Percentiles rank a stretch among this genome's conserved stretches.
Evolutionary conservation across 2,888 invertebrate genomes (phyloP).

Genomic region (Phlogophora meticulosa): DNA sequence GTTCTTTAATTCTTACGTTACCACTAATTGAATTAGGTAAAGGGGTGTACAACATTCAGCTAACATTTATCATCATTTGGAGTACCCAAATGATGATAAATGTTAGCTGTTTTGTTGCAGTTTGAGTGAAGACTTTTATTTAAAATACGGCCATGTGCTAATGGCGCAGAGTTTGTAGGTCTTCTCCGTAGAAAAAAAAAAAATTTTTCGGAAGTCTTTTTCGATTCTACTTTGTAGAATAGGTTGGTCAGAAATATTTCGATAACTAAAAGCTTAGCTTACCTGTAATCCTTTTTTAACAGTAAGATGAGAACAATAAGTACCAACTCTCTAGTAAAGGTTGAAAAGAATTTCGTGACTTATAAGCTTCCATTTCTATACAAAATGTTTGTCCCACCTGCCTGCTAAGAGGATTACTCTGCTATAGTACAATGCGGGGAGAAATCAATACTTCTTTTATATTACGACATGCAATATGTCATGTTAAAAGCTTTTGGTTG

Average conservation of each 20-base stretch:
- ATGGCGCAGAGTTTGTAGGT: too few species aligned
- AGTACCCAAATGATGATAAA: too few species aligned
- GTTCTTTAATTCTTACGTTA: conserved; percentile 72
- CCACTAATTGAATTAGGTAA: conserved; percentile 86
- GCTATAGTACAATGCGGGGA: conserved; percentile 47
- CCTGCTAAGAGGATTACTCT: conserved; percentile 83
- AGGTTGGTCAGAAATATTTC: background rate
- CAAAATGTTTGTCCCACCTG: conserved; percentile 78
- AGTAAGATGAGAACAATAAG: background rate
- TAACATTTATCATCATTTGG: background rate
- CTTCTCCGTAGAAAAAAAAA: too few species aligned
- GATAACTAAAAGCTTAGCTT: background rate
- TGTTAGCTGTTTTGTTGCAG: background rate
- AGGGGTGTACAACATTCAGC: conserved; percentile 66
- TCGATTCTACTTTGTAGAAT: background rate
- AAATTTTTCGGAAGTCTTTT: background rate
- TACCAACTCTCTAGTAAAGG: background rate
- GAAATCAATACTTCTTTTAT: conserved; percentile 86
- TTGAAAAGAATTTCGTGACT: background rate
- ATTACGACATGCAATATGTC: conserved; percentile 57
- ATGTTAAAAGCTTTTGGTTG: conserved; percentile 15
- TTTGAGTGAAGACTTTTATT: background rate
- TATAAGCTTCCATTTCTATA: background rate
- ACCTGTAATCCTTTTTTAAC: conserved; percentile 1
- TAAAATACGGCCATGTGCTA: too few species aligned